Evolutionary conservation across 2,797 vertebrate species (phyloP).

Genomic region (Onychomys torridus): DNA sequence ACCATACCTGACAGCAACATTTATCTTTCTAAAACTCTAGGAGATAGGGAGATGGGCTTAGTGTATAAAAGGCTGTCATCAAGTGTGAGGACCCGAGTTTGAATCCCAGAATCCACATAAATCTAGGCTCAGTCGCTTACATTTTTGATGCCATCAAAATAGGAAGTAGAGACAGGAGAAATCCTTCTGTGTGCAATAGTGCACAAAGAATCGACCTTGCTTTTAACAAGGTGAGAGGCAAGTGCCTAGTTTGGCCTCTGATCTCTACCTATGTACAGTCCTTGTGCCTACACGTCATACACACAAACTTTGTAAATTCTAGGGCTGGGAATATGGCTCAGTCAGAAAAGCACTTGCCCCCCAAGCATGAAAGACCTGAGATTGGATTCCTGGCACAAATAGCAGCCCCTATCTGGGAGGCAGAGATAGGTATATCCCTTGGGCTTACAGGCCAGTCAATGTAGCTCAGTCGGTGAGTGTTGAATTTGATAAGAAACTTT

Average conservation of each 20-base stretch:
- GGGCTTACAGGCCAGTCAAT: not conserved
- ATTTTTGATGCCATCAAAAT: not conserved
- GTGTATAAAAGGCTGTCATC: not conserved
- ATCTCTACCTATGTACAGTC: not conserved
- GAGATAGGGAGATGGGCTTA: not conserved
- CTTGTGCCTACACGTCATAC: not conserved
- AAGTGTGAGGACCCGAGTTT: not conserved
- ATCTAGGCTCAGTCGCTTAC: not conserved
- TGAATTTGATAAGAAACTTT: not conserved
- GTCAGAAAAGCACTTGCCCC: not conserved
- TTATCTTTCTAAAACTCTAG: not conserved
- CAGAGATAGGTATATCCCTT: not conserved
- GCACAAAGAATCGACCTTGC: not conserved
- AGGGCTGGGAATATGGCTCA: not conserved
- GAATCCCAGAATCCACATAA: not conserved
- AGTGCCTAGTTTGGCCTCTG: not conserved
- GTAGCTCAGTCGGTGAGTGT: not conserved
- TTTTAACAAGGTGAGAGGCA: not conserved
- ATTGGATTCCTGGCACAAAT: not conserved
- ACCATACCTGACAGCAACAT: not conserved
- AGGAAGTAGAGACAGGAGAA: not conserved
- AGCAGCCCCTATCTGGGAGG: not conserved
- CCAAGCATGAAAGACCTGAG: not conserved
- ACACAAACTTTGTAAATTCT: not conserved
- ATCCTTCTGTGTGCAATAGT: not conserved